Percentiles rank a stretch among this genome's conserved stretches.
phyloP scores from a whole-genome alignment of 2,797 vertebrate species.

The Austrolebias charrua region DNA sequence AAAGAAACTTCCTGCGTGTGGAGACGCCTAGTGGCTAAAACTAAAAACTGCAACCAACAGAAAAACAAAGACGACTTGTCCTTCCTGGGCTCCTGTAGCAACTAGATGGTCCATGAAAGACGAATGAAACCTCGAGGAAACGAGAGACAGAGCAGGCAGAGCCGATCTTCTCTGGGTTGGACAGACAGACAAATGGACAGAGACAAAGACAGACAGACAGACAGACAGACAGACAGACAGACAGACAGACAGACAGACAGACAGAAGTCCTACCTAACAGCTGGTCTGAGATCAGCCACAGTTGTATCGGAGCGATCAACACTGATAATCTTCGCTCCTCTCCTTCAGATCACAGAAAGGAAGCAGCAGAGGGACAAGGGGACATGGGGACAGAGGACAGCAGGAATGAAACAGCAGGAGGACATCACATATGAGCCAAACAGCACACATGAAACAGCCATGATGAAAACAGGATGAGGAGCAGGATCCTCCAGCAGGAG shows the following conservation, averaged over 20 bases:
- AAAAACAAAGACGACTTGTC: too few relatives aligned
- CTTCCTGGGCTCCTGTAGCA: too few relatives aligned
- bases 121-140: too few relatives aligned
- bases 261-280: slow-evolving; percentile 47
- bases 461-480: background rate
- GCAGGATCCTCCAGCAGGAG: slow-evolving; percentile 8
- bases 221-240: background rate
- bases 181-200: too few relatives aligned
- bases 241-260: background rate
- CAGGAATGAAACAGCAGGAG: background rate
- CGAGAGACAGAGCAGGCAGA: too few relatives aligned
- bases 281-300: slow-evolving; percentile 63
- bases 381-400: slow-evolving; percentile 14
- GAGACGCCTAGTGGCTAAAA: too few relatives aligned
- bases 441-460: background rate
- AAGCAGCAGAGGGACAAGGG: slow-evolving; percentile 9
- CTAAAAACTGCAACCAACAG: too few relatives aligned
- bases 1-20: too few relatives aligned
- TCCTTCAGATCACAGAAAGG: slow-evolving; percentile 55
- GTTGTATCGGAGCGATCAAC: slow-evolving; percentile 63
- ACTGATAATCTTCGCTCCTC: slow-evolving; percentile 71
- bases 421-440: background rate
- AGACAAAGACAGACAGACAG: too few relatives aligned
- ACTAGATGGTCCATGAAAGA: too few relatives aligned
- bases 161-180: too few relatives aligned